These are phyloP conservation scores for Numida meleagris DNA, from an alignment of 2,113 vertebrate species.

Conservation along the genomic window DNA sequence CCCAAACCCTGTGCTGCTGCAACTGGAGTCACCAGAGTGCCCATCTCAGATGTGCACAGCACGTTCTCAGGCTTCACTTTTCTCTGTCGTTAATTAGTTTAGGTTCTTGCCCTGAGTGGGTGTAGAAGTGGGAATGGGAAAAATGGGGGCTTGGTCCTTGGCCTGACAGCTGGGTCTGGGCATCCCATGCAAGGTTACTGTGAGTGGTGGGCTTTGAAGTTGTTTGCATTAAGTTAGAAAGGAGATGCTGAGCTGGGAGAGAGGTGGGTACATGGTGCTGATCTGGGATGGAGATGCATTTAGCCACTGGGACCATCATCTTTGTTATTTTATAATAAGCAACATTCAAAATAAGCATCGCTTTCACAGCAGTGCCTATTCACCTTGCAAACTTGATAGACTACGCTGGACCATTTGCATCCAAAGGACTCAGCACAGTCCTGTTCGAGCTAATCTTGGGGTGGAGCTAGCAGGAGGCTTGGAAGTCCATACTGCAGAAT, in stretches of 20 bases:
- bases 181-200: neutral
- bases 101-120: neutral
- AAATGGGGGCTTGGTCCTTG: neutral
- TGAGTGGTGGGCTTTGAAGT: neutral
- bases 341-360: neutral
- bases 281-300: neutral
- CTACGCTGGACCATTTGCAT: neutral
- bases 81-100: neutral
- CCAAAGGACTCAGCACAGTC: accelerated
- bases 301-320: neutral
- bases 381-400: neutral
- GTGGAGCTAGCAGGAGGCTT: neutral
- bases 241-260: neutral
- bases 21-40: accelerated
- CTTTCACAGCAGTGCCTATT: neutral
- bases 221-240: neutral
- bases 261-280: neutral
- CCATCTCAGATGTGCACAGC: neutral
- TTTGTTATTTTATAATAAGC: neutral
- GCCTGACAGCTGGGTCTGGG: neutral
- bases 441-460: neutral
- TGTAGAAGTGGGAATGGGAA: neutral
- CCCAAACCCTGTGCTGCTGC: neutral
- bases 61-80: neutral
- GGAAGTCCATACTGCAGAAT: neutral